These are phyloP conservation scores for Decapterus maruadsi DNA, from an alignment of 2,797 vertebrate species.

Conservation along the genomic window DNA sequence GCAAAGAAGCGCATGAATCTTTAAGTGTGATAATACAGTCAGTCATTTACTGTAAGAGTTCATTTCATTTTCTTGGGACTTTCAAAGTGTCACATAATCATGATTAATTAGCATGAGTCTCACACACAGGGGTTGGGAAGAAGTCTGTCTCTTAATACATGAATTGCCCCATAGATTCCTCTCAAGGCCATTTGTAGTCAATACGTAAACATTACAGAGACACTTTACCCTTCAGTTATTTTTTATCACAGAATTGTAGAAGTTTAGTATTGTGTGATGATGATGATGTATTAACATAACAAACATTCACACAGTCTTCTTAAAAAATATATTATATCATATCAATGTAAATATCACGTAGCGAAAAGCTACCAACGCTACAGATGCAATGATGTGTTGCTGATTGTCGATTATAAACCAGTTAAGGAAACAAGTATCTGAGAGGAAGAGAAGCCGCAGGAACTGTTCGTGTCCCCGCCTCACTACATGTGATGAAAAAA, in stretches of 20 bases:
- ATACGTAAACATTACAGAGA: background rate
- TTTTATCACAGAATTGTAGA: background rate
- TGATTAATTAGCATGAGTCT: too few species aligned
- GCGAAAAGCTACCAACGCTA: background rate
- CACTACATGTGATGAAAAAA: slow-evolving; percentile 24
- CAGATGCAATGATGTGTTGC: slow-evolving; percentile 28
- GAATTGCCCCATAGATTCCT: slow-evolving; percentile 2
- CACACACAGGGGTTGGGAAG: too few species aligned
- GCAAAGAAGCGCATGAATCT: slow-evolving; percentile 45
- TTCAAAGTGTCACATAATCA: background rate
- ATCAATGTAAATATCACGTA: background rate
- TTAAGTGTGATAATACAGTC: background rate
- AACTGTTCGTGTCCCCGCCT: slow-evolving; percentile 3
- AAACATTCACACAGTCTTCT: too few species aligned
- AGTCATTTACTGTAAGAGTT: background rate
- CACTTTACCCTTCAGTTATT: background rate
- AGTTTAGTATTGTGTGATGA: background rate
- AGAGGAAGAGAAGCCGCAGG: slow-evolving; percentile 2
- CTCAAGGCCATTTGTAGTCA: slow-evolving; percentile 3
- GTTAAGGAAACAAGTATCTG: slow-evolving; percentile 21
- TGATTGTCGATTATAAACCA: slow-evolving; percentile 52
- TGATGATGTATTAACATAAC: too few species aligned
- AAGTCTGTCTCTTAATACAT: background rate
- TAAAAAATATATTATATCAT: too few species aligned
- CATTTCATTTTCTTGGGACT: background rate